phyloP scores from a whole-genome alignment of 2,113 vertebrate species.

The Ailuropoda melanoleuca region DNA sequence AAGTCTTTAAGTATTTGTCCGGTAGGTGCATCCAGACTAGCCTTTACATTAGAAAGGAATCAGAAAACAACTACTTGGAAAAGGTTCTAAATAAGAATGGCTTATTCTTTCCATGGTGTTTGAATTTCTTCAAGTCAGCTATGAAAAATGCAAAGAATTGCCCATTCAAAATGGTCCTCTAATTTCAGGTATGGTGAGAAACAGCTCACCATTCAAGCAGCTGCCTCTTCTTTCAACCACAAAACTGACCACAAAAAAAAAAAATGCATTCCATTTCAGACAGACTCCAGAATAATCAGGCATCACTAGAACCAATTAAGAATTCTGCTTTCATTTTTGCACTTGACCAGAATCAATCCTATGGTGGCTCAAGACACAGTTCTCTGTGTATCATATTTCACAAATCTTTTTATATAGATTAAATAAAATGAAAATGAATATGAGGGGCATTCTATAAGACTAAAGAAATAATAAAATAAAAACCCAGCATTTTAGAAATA shows the following conservation, averaged over 20 bases:
- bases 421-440: conserved; percentile 20
- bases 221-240: neutral
- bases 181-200: neutral
- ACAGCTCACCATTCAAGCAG: neutral
- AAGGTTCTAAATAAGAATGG: neutral
- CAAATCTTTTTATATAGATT: neutral
- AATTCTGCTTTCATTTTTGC: conserved; percentile 10
- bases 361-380: neutral
- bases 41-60: conserved; percentile 12
- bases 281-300: conserved; percentile 10
- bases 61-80: neutral
- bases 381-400: neutral
- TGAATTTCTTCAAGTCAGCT: neutral
- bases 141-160: conserved; percentile 20
- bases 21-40: neutral
- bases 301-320: neutral
- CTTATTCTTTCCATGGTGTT: neutral
- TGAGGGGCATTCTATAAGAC: neutral
- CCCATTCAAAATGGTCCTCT: neutral
- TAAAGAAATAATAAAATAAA: neutral
- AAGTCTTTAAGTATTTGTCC: neutral
- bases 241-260: neutral
- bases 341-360: neutral
- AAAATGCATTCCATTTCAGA: neutral
- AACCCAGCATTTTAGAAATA: neutral